These are phyloP conservation scores for Lytechinus pictus DNA, from an alignment of 35 echinoderm and acorn worm species.

Conservation along the genomic window DNA sequence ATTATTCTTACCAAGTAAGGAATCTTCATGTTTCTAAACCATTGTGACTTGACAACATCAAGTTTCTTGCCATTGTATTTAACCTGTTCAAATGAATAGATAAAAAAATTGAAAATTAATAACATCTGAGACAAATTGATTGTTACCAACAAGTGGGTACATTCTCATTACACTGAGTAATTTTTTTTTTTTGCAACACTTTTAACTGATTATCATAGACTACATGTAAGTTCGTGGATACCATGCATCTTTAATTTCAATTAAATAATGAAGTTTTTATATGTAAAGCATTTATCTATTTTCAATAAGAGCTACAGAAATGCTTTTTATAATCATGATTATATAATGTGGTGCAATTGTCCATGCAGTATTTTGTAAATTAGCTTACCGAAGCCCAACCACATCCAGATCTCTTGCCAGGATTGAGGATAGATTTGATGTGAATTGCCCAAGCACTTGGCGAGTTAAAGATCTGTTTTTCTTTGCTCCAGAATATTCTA, in stretches of 20 bases:
- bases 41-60: slow-evolving; percentile 90
- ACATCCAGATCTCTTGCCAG: slow-evolving; percentile 94
- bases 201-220: not conserved
- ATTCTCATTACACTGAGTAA: not conserved
- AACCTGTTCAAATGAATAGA: slow-evolving; percentile 67
- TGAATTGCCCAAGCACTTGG: slow-evolving; percentile 99
- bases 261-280: too few species aligned
- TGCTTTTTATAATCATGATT: too few species aligned
- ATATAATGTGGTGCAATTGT: too few species aligned
- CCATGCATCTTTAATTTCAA: too few species aligned
- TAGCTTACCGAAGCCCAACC: slow-evolving; percentile 97
- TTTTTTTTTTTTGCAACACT: not conserved
- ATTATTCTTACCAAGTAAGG: slow-evolving; percentile 45
- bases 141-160: not conserved
- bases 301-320: too few species aligned
- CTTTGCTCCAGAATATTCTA: slow-evolving; percentile 83
- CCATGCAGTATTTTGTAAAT: not conserved
- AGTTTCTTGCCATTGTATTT: slow-evolving; percentile 98
- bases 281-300: too few species aligned
- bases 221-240: too few species aligned
- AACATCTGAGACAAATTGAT: not conserved
- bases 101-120: not conserved
- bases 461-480: slow-evolving; percentile 89
- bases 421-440: slow-evolving; percentile 93
- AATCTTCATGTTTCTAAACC: slow-evolving; percentile 91